phyloP scores from a whole-genome alignment of 2,113 vertebrate genomes.

The Notothenia coriiceps region DNA sequence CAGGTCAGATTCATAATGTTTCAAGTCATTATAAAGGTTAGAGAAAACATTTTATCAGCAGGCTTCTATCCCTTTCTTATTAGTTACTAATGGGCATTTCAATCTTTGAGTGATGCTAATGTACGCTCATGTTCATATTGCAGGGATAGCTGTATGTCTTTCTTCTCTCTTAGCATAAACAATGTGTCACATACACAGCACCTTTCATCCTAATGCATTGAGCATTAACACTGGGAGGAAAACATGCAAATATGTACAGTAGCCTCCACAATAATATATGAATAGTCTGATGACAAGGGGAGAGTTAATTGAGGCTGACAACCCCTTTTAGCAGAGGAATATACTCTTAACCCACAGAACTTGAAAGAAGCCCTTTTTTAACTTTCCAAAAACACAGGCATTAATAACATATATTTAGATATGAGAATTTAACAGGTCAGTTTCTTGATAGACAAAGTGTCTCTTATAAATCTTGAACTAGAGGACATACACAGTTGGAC shows the following conservation, averaged over 20 bases:
- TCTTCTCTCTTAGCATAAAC: slow-evolving; percentile 10
- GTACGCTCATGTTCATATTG: slow-evolving; percentile 27
- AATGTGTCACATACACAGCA: background rate
- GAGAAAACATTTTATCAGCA: slow-evolving; percentile 12
- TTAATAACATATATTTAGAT: slow-evolving; percentile 20
- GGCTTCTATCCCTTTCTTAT: background rate
- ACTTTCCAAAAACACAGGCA: slow-evolving; percentile 4
- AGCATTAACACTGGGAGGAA: background rate
- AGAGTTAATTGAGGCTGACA: slow-evolving; percentile 20
- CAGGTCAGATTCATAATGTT: slow-evolving; percentile 4
- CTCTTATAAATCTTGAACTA: slow-evolving; percentile 6
- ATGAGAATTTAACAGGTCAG: background rate
- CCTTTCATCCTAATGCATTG: slow-evolving; percentile 35
- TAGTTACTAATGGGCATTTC: slow-evolving; percentile 17
- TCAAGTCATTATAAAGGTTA: slow-evolving; percentile 22
- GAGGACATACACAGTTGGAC: background rate
- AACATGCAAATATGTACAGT: slow-evolving; percentile 26
- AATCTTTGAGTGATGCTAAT: slow-evolving; percentile 24
- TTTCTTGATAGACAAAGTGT: background rate
- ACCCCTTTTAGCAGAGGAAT: slow-evolving; percentile 14
- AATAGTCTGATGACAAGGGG: slow-evolving; percentile 18
- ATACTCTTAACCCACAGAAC: background rate
- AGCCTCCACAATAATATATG: slow-evolving; percentile 14
- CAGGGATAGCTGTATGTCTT: background rate
- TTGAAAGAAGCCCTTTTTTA: slow-evolving; percentile 15